These are phyloP conservation scores for Scrobipalpa atriplicella DNA, from an alignment of 2,888 invertebrate genomes.

Conservation along the genomic window DNA sequence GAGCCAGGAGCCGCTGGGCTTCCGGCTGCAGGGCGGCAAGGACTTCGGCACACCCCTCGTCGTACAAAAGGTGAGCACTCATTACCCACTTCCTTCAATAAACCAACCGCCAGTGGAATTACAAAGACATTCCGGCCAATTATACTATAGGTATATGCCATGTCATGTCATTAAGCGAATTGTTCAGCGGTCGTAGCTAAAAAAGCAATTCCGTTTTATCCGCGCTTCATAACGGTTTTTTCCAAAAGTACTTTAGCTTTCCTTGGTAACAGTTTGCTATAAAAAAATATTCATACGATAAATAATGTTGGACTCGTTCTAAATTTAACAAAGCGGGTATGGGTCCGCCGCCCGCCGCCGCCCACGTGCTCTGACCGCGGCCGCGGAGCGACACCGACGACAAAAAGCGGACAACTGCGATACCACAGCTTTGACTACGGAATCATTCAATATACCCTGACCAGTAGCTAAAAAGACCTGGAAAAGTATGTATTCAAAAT, in stretches of 20 bases:
- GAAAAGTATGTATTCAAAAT: too few species aligned
- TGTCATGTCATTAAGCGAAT: constrained; percentile 13
- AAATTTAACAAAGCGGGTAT: constrained; percentile 31
- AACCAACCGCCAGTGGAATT: constrained; percentile 2
- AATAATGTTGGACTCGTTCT: constrained; percentile 31
- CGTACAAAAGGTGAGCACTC: constrained; percentile 92
- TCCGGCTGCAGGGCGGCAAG: constrained; percentile 96
- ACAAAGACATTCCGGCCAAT: constrained; percentile 6
- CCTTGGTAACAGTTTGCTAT: constrained; percentile 15
- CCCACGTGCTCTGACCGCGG: constrained; percentile 30
- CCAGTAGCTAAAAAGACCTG: too few species aligned
- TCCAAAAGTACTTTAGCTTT: neutral
- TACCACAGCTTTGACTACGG: neutral
- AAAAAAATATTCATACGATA: constrained; percentile 24
- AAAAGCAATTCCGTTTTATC: neutral
- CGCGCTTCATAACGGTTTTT: constrained; percentile 3
- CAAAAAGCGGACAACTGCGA: constrained; percentile 28
- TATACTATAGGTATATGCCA: constrained; percentile 3
- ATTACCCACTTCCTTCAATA: constrained; percentile 2
- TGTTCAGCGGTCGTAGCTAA: constrained; percentile 6
- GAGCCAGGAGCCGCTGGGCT: constrained; percentile 95
- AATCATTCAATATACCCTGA: neutral
- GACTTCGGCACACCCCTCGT: constrained; percentile 95
- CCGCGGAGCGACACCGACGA: constrained; percentile 20
- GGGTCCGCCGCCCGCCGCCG: constrained; percentile 22